These are phyloP conservation scores for Gari tellinella DNA, from an alignment of 2,888 invertebrate genomes.

Conservation along the genomic window DNA sequence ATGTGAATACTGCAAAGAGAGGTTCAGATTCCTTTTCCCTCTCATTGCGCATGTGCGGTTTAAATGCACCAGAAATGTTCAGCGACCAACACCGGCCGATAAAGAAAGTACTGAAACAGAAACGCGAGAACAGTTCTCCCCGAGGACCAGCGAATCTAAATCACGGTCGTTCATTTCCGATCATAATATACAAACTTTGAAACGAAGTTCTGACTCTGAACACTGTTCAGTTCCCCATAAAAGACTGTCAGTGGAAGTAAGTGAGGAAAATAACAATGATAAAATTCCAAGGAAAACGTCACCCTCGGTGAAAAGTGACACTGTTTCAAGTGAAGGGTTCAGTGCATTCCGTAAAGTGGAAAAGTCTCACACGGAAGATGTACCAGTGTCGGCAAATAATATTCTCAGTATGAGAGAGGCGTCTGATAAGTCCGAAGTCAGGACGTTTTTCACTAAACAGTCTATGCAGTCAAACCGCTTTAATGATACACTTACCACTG, in stretches of 20 bases:
- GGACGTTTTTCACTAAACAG: too few relatives aligned
- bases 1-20: slow-evolving; percentile 77
- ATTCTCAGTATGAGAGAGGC: too few relatives aligned
- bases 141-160: too few relatives aligned
- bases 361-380: slow-evolving; percentile 37
- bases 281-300: slow-evolving; percentile 3
- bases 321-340: slow-evolving; percentile 26
- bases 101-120: not conserved
- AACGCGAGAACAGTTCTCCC: too few relatives aligned
- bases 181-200: not conserved
- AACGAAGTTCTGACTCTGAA: slow-evolving; percentile 17
- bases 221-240: slow-evolving; percentile 15
- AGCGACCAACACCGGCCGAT: not conserved
- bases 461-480: too few relatives aligned
- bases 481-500: slow-evolving; percentile 7
- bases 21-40: slow-evolving; percentile 78
- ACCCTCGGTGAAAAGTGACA: not conserved
- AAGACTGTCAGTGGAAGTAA: slow-evolving; percentile 6
- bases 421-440: too few relatives aligned
- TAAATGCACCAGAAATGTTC: slow-evolving; percentile 64
- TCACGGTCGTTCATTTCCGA: not conserved
- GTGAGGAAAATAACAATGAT: slow-evolving; percentile 45
- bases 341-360: slow-evolving; percentile 82
- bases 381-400: too few relatives aligned
- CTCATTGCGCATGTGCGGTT: slow-evolving; percentile 81